These are phyloP conservation scores for Chlamydotis undulata DNA, from an alignment of 2,113 vertebrate genomes.

Conservation along the genomic window DNA sequence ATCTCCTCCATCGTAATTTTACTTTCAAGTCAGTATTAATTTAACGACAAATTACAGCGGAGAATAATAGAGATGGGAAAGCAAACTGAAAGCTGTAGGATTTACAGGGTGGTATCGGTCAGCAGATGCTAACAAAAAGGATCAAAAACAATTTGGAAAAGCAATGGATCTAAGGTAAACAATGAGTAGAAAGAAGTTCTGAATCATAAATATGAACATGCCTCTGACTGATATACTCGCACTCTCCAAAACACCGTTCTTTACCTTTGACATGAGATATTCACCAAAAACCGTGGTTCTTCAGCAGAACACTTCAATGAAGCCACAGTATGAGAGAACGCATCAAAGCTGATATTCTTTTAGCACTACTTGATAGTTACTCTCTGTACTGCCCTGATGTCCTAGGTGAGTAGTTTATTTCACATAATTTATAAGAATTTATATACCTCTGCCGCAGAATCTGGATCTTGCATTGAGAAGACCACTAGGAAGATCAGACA, in stretches of 20 bases:
- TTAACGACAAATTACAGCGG: conserved; percentile 35
- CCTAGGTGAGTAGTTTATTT: neutral
- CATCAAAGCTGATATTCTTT: neutral
- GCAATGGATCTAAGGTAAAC: neutral
- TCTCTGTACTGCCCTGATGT: neutral
- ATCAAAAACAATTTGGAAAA: neutral
- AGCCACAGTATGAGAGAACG: neutral
- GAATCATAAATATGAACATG: neutral
- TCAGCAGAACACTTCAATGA: neutral
- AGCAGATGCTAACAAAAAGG: neutral
- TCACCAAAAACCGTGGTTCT: neutral
- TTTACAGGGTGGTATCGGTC: neutral
- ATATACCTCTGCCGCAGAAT: neutral
- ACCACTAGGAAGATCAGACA: neutral
- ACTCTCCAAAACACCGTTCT: neutral
- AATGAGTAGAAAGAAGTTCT: neutral
- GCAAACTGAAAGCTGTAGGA: neutral
- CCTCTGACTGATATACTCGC: neutral
- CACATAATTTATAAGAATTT: neutral
- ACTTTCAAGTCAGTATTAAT: conserved; percentile 47
- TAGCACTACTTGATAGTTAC: neutral
- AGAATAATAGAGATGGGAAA: conserved; percentile 2
- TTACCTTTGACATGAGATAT: neutral
- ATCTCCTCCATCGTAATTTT: conserved; percentile 5
- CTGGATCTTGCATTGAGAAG: neutral